A percentile compares a stretch with the other conserved stretches of the same genome.
phyloP scores from a whole-genome alignment of 2,797 vertebrate genomes.

The Molossus molossus region DNA sequence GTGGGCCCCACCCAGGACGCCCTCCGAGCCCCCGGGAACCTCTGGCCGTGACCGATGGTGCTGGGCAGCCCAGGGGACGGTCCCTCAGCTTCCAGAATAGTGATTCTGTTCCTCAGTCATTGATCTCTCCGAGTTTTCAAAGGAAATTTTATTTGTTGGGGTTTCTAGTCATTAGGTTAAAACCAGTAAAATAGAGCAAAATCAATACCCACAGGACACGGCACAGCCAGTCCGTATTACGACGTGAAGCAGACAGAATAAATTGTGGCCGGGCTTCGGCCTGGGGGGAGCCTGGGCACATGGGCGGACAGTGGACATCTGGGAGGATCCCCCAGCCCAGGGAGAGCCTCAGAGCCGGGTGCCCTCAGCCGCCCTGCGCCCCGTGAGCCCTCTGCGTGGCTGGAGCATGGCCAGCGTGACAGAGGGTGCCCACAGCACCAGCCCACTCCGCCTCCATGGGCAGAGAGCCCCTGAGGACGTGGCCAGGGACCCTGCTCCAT shows the following conservation, averaged over 20 bases:
- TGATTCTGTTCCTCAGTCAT: constrained; percentile 52
- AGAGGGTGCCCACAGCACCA: constrained; percentile 66
- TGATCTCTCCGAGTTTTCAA: constrained; percentile 79
- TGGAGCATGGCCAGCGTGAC: constrained; percentile 82
- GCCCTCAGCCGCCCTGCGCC: neutral
- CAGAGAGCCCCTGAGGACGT: accelerated
- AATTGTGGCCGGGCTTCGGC: accelerated
- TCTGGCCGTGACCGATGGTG: neutral
- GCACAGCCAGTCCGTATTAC: accelerated
- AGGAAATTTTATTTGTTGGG: constrained; percentile 85
- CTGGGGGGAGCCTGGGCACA: neutral
- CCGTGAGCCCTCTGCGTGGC: constrained; percentile 78
- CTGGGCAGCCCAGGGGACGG: neutral
- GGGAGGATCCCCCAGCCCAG: neutral
- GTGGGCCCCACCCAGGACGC: neutral
- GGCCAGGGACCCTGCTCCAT: neutral
- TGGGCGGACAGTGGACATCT: accelerated
- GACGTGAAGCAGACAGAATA: neutral
- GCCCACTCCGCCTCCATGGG: neutral
- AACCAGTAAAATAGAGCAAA: constrained; percentile 81
- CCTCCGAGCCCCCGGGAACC: neutral
- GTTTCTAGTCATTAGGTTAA: constrained; percentile 84
- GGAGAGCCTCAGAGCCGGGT: neutral
- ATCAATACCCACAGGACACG: constrained; percentile 53
- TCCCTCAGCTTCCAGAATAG: constrained; percentile 61